Evolutionary conservation across 2,797 vertebrate species (phyloP).

Genomic region (Urocyon cinereoargenteus): DNA sequence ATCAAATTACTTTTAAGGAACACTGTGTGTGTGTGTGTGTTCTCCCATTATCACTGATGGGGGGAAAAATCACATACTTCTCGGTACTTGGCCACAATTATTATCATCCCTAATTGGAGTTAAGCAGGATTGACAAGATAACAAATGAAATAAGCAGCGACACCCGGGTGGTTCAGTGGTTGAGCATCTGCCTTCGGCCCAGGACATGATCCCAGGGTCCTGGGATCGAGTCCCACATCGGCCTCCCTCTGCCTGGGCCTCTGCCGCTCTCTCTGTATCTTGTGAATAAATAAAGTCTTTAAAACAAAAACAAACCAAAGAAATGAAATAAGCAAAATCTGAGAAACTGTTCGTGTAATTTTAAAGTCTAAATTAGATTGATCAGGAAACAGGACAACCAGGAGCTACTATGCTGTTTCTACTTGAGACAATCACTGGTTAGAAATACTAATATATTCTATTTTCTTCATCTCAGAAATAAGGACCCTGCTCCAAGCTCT

Average conservation of each 20-base stretch:
- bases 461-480: not conserved
- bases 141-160: not conserved
- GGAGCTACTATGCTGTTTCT: not conserved
- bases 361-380: not conserved
- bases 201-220: no score
- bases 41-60: not conserved
- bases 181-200: no score
- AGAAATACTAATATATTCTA: not conserved
- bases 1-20: slow-evolving; percentile 35
- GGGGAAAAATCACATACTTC: not conserved
- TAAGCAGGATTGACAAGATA: not conserved
- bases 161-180: no score
- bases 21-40: not conserved
- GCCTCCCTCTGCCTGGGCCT: no score
- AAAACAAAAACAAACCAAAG: no score
- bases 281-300: no score
- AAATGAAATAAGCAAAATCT: not conserved
- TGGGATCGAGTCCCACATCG: no score
- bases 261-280: no score
- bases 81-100: not conserved
- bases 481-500: not conserved
- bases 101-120: not conserved
- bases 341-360: not conserved
- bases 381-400: not conserved
- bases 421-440: not conserved